Conservation (phyloP, 2,797 vertebrate species). For the Ctenochaetus hawaiiensis region DNA sequence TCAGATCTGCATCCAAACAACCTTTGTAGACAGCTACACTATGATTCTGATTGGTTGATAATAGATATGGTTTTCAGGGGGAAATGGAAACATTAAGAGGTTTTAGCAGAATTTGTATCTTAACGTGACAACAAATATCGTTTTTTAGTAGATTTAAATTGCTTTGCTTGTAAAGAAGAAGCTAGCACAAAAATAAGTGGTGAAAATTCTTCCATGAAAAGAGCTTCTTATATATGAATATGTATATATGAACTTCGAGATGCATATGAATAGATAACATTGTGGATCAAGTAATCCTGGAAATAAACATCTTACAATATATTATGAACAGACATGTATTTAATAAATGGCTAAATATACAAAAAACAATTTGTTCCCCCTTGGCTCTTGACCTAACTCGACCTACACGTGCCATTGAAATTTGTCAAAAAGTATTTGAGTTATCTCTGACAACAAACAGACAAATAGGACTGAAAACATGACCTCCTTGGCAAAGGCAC, state of each 20-base stretch:
- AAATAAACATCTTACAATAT: too few relatives aligned
- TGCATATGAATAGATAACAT: too few relatives aligned
- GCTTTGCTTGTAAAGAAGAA: too few relatives aligned
- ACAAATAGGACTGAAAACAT: conserved; percentile 29
- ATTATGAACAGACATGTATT: too few relatives aligned
- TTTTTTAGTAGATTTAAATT: too few relatives aligned
- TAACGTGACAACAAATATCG: too few relatives aligned
- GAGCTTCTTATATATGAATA: too few relatives aligned
- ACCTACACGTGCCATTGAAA: neutral
- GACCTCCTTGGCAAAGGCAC: neutral
- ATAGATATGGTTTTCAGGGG: neutral
- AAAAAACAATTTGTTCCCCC: neutral
- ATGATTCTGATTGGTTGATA: neutral
- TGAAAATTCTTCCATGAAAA: too few relatives aligned
- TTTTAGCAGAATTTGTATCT: neutral
- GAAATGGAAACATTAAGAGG: neutral
- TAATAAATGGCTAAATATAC: too few relatives aligned
- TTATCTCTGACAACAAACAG: conserved; percentile 7
- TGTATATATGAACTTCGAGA: too few relatives aligned
- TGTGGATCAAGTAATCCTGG: neutral
- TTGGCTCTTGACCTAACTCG: neutral
- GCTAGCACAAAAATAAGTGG: too few relatives aligned
- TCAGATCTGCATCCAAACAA: neutral
- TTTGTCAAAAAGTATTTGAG: neutral
- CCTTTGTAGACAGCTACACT: neutral